Conservation (phyloP, 2,797 vertebrate genomes). For the Mastacembelus armatus region DNA sequence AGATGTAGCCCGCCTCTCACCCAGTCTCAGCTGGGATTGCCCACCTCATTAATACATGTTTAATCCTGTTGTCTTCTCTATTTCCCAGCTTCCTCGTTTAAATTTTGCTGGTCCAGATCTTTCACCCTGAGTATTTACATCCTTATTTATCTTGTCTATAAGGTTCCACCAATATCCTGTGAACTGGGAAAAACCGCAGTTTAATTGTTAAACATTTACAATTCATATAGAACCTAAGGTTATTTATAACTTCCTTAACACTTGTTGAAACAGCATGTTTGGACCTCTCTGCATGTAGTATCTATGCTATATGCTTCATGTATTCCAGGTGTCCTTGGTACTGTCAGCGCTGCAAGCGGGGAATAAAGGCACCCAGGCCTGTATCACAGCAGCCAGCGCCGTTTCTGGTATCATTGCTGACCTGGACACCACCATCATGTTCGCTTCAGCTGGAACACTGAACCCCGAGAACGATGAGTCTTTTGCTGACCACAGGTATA, state of each 20-base stretch:
- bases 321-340: conserved; percentile 93
- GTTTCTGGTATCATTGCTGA: conserved; percentile 98
- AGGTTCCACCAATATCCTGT: not conserved
- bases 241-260: conserved; percentile 15
- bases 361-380: conserved; percentile 98
- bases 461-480: conserved; percentile 96
- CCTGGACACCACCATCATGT: conserved; percentile 99
- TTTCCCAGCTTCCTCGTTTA: conserved; percentile 14
- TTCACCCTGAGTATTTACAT: conserved; percentile 11
- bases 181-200: conserved; percentile 7
- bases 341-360: conserved; percentile 97
- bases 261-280: conserved; percentile 27
- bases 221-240: not conserved
- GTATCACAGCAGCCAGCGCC: conserved; percentile 95
- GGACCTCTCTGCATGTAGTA: conserved; percentile 12
- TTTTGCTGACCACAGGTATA: conserved; percentile 97
- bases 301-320: conserved; percentile 18
- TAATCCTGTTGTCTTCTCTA: conserved; percentile 18
- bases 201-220: conserved; percentile 25
- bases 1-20: too few relatives aligned
- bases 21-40: too few relatives aligned
- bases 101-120: conserved; percentile 17
- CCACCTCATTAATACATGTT: conserved; percentile 47
- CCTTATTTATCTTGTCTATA: not conserved
- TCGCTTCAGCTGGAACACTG: conserved; percentile 96